Conservation (phyloP, 2,888 invertebrate species). For the Nomada lathburiana region DNA sequence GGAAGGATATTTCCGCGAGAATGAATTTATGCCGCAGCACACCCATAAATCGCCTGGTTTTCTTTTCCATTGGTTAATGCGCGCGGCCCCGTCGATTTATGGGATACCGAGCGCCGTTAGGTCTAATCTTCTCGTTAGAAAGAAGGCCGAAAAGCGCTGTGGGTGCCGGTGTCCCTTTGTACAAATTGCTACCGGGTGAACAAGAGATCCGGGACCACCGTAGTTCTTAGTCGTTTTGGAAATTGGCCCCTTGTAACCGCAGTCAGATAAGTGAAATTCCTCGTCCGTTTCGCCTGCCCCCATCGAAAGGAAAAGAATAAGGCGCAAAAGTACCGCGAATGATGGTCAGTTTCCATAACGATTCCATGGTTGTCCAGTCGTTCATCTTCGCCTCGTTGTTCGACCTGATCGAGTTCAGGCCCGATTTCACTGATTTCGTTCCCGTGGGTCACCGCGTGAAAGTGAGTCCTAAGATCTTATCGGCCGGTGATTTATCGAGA, state of each 20-base stretch:
- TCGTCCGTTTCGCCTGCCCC: constrained; percentile 5
- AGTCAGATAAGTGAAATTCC: constrained; percentile 43
- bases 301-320: not conserved
- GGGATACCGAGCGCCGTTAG: constrained; percentile 59
- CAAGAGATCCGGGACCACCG: constrained; percentile 32
- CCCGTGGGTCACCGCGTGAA: constrained; percentile 9
- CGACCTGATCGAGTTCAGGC: not conserved
- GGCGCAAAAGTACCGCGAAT: not conserved
- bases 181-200: constrained; percentile 52
- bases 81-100: constrained; percentile 58
- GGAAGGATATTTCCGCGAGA: constrained; percentile 64
- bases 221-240: not conserved
- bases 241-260: constrained; percentile 27
- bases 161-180: constrained; percentile 54
- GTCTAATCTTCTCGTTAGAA: constrained; percentile 62
- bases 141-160: constrained; percentile 30
- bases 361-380: not conserved
- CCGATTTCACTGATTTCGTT: constrained; percentile 17
- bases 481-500: constrained; percentile 17
- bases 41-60: constrained; percentile 61
- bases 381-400: constrained; percentile 9
- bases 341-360: not conserved
- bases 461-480: constrained; percentile 25
- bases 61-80: constrained; percentile 48
- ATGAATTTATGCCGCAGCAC: constrained; percentile 58